Base-by-base conservation (phyloP, 2,113 vertebrate species). In the Datnioides undecimradiatus region DNA sequence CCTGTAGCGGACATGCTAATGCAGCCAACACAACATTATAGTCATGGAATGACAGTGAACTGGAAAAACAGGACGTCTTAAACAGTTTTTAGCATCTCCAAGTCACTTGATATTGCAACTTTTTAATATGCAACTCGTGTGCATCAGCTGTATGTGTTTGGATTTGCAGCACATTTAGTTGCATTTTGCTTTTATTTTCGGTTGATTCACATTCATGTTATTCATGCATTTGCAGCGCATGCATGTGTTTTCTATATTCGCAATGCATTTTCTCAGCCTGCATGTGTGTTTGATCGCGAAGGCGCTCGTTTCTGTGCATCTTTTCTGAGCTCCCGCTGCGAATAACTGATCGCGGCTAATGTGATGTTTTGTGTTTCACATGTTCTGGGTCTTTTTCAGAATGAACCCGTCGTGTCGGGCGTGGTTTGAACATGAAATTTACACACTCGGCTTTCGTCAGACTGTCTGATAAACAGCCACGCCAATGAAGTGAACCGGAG, bases 401-500 rank as follows among this genome's bases (percentile, higher is more conserved):
- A 79, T 14, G 16, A 10, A 52, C 10, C 29, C 40, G 9, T 67
- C 34, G 52, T 23, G 31, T 55, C 36, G 54, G 34, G 43, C 29
- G n/a, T 23, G 40, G 17, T 59, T 48, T 34, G 17, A 68, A 70
- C 55, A 76, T 25, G 16, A 34, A 71, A 77, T 67, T 31, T 41
- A 51, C 52, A 73, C 62, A 13, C 33, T 60, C 63, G 27, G 25
- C 73, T 76, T 63, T 71, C 19, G 33, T 54, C 29, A 68, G 60
- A 59, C 33, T 25, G 73, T 64, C 83, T 4, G 73, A 85, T 82
- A 85, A 88, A 81, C 82, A 88, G 49, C 67, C 27, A 36, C 8
- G 63, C 45, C 25, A 38, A 48, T 79, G 70, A 84, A 88, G 88
- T 82, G 83, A 84, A 91, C 23, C 69, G 85, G 80, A 88, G 87